Evolutionary conservation across 92 coral and sea anemone species (phyloP), one percentile per base, ranked within the genome.

Genomic region (Galaxea fascicularis): DNA sequence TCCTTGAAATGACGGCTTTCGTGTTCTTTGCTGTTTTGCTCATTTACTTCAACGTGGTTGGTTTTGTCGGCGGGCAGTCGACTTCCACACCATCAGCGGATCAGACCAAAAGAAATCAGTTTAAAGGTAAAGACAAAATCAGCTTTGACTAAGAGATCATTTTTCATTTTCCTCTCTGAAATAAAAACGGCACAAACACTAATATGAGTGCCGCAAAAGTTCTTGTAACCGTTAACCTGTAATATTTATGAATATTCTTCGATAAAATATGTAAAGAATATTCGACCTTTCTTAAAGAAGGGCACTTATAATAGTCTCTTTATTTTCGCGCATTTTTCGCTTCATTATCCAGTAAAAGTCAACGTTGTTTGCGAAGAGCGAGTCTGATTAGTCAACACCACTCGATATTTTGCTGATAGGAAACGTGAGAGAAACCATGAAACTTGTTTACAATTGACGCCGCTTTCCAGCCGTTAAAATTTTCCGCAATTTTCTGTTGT

Each of bases 311-410:
- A 79, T 22, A 14, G n/a, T 11, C 16, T 79, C 52, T 16, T 25
- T 24, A 52, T 47, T 30, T 46, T 65, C 27, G 2, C n/a, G 75
- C 31, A 21, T 47, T 47, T 49, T 75, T 51, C 60, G 1, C 65
- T 79, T 51, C 66, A 21, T 77, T 4, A 65, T 14, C 4, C 29
- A 71, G 76, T 27, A 51, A 66, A 51, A 52, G 75, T 67, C 52
- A 79, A 79, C 65, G 20, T 79, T 66, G 65, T 79, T 79, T 79
- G 16, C 84, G 28, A 79, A 51, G 65, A 75, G 75, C 49, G 84
- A 65, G 76, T 66, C 64, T 29, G 46, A 66, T 69, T 27, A 28
- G 28, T 29, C 75, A 76, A 57, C 64, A 76, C 13, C 17, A 14
- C 29, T 22, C 15, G 46, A 71, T 71, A 71, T 79, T 63, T 67